Evolutionary conservation across 2,797 vertebrate genomes (phyloP).

Genomic region (Arrhamphus sclerolepis): DNA sequence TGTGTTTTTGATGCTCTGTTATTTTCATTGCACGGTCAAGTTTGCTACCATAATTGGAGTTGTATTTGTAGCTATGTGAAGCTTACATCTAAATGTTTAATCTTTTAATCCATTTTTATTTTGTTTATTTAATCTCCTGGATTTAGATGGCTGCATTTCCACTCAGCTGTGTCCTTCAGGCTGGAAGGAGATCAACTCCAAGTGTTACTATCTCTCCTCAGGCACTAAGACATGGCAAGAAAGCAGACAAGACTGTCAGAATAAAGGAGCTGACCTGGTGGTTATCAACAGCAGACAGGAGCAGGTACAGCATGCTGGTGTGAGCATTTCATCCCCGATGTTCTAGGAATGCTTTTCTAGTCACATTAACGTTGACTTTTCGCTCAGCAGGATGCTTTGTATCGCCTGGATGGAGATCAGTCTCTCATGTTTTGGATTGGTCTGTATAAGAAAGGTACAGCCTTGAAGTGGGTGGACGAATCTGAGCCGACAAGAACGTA

Average conservation of each 20-base stretch:
- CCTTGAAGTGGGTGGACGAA: conserved; percentile 44
- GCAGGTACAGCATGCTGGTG: conserved; percentile 23
- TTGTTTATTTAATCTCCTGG: background rate
- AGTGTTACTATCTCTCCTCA: conserved; percentile 42
- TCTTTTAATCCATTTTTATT: background rate
- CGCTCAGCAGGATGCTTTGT: conserved; percentile 20
- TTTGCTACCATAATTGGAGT: too few species aligned
- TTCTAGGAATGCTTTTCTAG: background rate
- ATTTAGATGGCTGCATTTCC: too few species aligned
- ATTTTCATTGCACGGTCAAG: too few species aligned
- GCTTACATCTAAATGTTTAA: too few species aligned
- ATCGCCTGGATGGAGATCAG: background rate
- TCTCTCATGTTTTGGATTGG: conserved; percentile 36
- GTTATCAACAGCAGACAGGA: conserved; percentile 35
- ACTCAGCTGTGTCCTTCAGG: conserved; percentile 3
- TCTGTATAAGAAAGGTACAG: background rate
- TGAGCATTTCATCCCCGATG: background rate
- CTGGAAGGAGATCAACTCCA: conserved; percentile 24
- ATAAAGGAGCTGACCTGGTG: conserved; percentile 33
- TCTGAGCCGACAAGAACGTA: conserved; percentile 3
- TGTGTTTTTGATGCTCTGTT: too few species aligned
- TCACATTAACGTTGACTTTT: background rate
- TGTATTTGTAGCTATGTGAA: too few species aligned
- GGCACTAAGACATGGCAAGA: background rate
- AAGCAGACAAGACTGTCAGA: conserved; percentile 35